These are phyloP conservation scores for Stichodactyla mertensii DNA, from an alignment of 64 coral and sea anemone species.

Conservation along the genomic window DNA sequence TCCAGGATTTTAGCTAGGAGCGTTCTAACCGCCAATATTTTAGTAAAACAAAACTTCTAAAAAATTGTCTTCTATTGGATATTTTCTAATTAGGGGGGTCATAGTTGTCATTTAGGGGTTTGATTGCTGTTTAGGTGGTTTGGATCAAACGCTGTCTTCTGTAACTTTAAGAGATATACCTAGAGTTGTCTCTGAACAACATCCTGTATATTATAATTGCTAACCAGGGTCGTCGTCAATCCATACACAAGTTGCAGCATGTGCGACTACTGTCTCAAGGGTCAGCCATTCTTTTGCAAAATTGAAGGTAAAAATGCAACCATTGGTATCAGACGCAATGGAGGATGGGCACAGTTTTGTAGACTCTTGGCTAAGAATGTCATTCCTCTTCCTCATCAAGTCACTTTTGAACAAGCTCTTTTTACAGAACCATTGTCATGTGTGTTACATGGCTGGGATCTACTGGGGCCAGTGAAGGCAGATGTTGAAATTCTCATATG, in stretches of 20 bases:
- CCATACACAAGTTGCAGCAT: constrained; percentile 79
- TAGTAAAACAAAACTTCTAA: too few species aligned
- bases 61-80: too few species aligned
- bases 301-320: constrained; percentile 64
- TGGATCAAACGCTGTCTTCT: too few species aligned
- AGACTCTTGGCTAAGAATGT: constrained; percentile 70
- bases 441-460: constrained; percentile 77
- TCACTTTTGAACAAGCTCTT: constrained; percentile 84
- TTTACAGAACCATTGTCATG: constrained; percentile 88
- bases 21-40: too few species aligned
- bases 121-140: too few species aligned
- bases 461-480: constrained; percentile 47
- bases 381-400: constrained; percentile 72
- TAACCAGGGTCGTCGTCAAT: constrained; percentile 79
- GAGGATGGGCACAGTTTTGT: constrained; percentile 97
- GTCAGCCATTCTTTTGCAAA: constrained; percentile 83
- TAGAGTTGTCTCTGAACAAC: too few species aligned
- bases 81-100: too few species aligned
- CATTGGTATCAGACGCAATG: constrained; percentile 86
- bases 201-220: not conserved
- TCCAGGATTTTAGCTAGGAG: too few species aligned
- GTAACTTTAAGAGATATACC: too few species aligned
- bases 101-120: too few species aligned
- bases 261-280: constrained; percentile 91
- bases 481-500: constrained; percentile 89